A percentile compares a stretch with the other conserved stretches of the same genome.
phyloP scores from a whole-genome alignment of 1,140 invertebrate species.

The Drosophila baimaii region DNA sequence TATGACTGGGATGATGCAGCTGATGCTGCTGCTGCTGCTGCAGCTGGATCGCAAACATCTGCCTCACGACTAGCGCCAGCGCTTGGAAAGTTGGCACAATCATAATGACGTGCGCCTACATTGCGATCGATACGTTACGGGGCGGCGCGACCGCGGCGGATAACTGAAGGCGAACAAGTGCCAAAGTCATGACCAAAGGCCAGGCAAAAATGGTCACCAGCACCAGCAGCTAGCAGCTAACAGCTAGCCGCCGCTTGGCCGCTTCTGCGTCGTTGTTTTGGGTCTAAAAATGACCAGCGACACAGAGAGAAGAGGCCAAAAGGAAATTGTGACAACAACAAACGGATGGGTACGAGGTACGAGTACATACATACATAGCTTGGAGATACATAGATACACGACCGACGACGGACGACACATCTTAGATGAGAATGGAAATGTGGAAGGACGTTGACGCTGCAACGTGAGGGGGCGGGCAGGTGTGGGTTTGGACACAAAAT shows the following conservation, averaged over 20 bases:
- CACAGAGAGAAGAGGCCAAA: no score
- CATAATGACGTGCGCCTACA: conserved; percentile 52
- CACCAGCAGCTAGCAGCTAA: conserved; percentile 2
- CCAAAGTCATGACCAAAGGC: conserved; percentile 70
- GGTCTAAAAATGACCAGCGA: conserved; percentile 48
- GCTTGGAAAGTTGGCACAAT: conserved; percentile 76
- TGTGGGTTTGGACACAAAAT: conserved; percentile 18
- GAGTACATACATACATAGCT: conserved; percentile 22
- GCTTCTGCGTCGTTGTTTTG: conserved; percentile 54
- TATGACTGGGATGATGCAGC: conserved; percentile 2
- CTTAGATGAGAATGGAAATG: conserved; percentile 54
- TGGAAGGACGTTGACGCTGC: conserved; percentile 57
- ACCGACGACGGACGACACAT: conserved; percentile 27
- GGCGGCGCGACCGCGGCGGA: conserved; percentile 11
- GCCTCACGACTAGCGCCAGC: conserved; percentile 65
- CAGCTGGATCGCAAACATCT: conserved; percentile 63
- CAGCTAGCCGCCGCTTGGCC: conserved; percentile 12
- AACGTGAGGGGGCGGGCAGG: conserved; percentile 30
- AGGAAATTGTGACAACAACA: conserved; percentile 59
- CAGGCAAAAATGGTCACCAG: conserved; percentile 25
- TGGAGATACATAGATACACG: conserved; percentile 29
- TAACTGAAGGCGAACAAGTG: conserved; percentile 64
- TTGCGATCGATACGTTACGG: conserved; percentile 43
- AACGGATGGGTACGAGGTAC: conserved; percentile 30
- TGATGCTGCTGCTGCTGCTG: conserved; percentile 45